Evolutionary conservation across 2,888 invertebrate species (phyloP).

Genomic region (Acleris cristana): DNA sequence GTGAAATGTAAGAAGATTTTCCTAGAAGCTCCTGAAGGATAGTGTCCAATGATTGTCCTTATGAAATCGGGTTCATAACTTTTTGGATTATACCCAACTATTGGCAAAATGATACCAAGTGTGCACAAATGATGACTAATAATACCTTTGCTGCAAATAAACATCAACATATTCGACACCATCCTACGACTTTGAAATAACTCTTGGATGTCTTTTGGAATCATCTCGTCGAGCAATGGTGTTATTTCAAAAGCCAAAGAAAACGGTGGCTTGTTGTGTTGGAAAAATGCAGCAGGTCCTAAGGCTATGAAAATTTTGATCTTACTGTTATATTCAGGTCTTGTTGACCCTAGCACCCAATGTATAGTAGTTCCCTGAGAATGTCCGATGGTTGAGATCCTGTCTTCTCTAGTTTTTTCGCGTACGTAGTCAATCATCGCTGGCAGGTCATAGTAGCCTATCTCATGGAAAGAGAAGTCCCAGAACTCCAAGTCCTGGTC

Average conservation of each 20-base stretch:
- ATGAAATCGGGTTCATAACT: background rate
- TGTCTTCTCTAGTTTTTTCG: constrained; percentile 71
- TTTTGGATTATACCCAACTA: background rate
- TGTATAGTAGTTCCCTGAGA: constrained; percentile 87
- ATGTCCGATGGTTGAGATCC: constrained; percentile 87
- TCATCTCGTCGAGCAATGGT: background rate
- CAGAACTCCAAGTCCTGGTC: constrained; percentile 71
- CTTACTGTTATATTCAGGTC: constrained; percentile 84
- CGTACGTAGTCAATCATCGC: constrained; percentile 77
- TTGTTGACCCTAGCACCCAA: constrained; percentile 79
- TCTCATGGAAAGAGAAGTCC: constrained; percentile 87
- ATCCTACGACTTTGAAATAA: background rate
- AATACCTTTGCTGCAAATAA: background rate
- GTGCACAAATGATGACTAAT: background rate
- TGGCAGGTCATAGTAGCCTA: constrained; percentile 88
- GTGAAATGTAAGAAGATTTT: background rate
- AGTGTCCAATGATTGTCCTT: background rate
- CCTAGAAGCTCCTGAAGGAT: background rate
- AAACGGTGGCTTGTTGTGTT: background rate
- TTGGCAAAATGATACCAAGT: background rate
- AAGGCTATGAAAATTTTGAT: constrained; percentile 75
- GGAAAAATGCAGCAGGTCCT: constrained; percentile 12
- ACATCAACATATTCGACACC: background rate
- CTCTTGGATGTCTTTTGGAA: background rate
- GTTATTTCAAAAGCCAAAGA: background rate